Percentiles rank a stretch among this genome's conserved stretches.
These are phyloP conservation scores for Ibidorhyncha struthersii DNA, from an alignment of 2,113 vertebrate species.

Conservation along the genomic window DNA sequence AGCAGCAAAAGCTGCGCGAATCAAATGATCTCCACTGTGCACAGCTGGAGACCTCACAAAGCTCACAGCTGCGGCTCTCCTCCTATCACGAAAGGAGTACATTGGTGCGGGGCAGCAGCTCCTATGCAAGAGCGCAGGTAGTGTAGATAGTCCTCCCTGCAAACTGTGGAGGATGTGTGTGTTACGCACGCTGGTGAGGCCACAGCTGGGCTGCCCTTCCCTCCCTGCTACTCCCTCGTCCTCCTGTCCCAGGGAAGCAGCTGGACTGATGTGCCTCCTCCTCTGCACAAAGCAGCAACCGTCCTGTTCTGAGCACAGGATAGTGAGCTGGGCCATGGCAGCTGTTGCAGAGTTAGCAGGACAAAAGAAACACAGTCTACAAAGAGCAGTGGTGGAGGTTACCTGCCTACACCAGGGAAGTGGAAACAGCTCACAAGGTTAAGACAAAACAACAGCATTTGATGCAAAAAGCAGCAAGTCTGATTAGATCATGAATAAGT, in stretches of 20 bases:
- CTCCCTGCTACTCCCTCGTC: background rate
- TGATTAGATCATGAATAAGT: background rate
- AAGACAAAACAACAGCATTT: background rate
- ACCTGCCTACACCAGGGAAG: background rate
- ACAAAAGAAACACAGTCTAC: background rate
- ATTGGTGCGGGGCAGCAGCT: background rate
- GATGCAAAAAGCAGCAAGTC: background rate
- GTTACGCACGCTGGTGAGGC: accelerated
- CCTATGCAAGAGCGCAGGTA: accelerated
- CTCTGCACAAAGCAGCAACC: background rate
- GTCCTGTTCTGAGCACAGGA: background rate
- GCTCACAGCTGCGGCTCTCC: background rate
- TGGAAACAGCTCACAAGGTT: background rate
- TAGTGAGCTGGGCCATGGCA: background rate
- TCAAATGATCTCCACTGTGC: background rate
- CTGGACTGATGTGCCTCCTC: background rate
- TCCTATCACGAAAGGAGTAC: accelerated
- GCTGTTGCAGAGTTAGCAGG: background rate
- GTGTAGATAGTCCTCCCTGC: background rate
- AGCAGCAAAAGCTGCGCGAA: background rate
- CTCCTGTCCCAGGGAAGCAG: background rate
- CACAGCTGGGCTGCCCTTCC: accelerated
- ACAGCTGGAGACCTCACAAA: background rate
- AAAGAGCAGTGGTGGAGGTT: background rate
- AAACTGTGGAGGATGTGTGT: background rate